These are phyloP conservation scores for Orbicella faveolata DNA, from an alignment of 64 coral and sea anemone species.

Conservation along the genomic window DNA sequence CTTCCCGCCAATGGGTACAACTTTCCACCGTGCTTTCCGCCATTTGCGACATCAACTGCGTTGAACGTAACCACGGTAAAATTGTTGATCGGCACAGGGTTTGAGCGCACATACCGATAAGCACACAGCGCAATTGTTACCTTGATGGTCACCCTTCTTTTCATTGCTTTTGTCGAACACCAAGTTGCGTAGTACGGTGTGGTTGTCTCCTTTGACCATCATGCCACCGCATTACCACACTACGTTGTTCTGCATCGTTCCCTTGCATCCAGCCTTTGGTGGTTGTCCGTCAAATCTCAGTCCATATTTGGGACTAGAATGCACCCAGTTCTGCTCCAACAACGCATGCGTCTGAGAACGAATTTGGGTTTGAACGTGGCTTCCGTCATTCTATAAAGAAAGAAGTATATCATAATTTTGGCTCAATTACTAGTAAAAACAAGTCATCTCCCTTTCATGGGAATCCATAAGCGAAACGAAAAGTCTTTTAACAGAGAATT, in stretches of 20 bases:
- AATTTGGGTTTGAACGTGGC: background rate
- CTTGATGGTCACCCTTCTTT: conserved; percentile 34
- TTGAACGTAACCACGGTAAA: conserved; percentile 24
- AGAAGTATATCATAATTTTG: no score
- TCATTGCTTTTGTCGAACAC: conserved; percentile 28
- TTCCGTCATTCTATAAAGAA: conserved; percentile 10
- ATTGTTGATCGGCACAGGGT: conserved; percentile 60
- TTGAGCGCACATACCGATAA: conserved; percentile 28
- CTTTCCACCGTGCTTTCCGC: background rate
- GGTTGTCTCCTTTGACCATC: conserved; percentile 41
- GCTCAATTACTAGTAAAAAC: no score
- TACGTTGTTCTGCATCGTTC: conserved; percentile 10
- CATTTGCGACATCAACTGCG: conserved; percentile 49
- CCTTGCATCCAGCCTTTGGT: background rate
- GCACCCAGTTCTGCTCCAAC: conserved; percentile 32
- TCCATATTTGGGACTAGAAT: conserved; percentile 35
- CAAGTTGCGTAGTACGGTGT: conserved; percentile 14
- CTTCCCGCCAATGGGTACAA: background rate
- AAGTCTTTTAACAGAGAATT: no score
- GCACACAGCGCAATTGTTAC: conserved; percentile 39
- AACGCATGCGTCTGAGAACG: background rate
- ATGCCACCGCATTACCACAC: conserved; percentile 29
- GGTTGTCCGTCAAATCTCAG: conserved; percentile 42
- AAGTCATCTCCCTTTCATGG: no score
- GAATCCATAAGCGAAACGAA: no score